These are phyloP conservation scores for Tyrophagus putrescentiae DNA, from an alignment of 1,140 invertebrate genomes.

Conservation along the genomic window DNA sequence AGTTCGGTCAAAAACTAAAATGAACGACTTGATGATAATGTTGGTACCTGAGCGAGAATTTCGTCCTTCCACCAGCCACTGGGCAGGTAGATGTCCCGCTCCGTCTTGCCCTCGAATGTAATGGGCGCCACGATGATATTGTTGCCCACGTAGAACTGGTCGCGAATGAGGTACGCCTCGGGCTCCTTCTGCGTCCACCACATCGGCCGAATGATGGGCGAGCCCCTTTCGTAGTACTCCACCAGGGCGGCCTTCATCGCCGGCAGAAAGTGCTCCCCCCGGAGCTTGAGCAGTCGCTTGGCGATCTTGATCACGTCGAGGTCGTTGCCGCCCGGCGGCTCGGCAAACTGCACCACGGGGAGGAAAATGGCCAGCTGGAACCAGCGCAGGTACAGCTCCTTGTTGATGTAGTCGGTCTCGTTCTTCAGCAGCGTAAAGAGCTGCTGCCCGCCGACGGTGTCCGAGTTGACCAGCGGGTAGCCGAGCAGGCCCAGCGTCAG, in stretches of 20 bases:
- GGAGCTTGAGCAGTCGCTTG: slow-evolving; percentile 54
- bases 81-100: slow-evolving; percentile 63
- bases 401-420: slow-evolving; percentile 35
- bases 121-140: slow-evolving; percentile 82
- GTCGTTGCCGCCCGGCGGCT: slow-evolving; percentile 68
- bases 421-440: neutral
- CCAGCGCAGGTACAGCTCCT: slow-evolving; percentile 83
- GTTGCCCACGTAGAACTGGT: slow-evolving; percentile 79
- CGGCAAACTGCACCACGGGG: slow-evolving; percentile 76
- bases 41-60: slow-evolving; percentile 63
- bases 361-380: slow-evolving; percentile 80
- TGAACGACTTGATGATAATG: too few relatives aligned
- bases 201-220: slow-evolving; percentile 67
- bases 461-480: slow-evolving; percentile 79
- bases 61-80: slow-evolving; percentile 76
- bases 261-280: slow-evolving; percentile 28
- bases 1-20: too few relatives aligned
- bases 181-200: slow-evolving; percentile 81
- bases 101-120: slow-evolving; percentile 46
- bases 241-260: slow-evolving; percentile 37
- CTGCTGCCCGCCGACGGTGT: slow-evolving; percentile 66
- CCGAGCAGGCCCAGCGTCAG: slow-evolving; percentile 69
- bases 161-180: slow-evolving; percentile 57
- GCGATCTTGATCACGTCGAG: slow-evolving; percentile 54
- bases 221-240: slow-evolving; percentile 53